Evolutionary conservation across 92 coral and sea anemone genomes (phyloP).

Genomic region (Paramuricea clavata): DNA sequence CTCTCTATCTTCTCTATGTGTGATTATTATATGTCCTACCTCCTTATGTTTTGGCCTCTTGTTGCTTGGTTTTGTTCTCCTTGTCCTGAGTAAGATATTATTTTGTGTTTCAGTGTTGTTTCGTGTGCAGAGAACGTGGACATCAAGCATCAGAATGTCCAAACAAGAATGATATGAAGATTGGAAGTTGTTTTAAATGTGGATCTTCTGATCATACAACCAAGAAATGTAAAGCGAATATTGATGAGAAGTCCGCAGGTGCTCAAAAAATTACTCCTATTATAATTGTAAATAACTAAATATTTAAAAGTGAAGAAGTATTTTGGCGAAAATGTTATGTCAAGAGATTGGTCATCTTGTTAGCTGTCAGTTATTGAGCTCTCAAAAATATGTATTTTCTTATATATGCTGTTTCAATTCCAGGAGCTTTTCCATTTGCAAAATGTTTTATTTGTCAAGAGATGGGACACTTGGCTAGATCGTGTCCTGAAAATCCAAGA

Average conservation of each 20-base stretch:
- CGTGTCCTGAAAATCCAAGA: slow-evolving; percentile 96
- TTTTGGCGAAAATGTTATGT: too few relatives aligned
- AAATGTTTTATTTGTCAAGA: slow-evolving; percentile 98
- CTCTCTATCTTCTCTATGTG: too few relatives aligned
- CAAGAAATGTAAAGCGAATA: slow-evolving; percentile 66
- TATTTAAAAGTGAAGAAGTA: too few relatives aligned
- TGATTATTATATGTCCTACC: too few relatives aligned
- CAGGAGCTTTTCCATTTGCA: slow-evolving; percentile 86
- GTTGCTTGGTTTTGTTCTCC: too few relatives aligned
- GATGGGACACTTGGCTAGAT: slow-evolving; percentile 84
- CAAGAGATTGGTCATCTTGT: too few relatives aligned
- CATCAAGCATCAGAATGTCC: slow-evolving; percentile 89
- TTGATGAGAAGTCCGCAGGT: slow-evolving; percentile 6
- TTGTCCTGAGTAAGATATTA: neutral
- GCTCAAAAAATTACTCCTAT: neutral
- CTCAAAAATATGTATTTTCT: too few relatives aligned
- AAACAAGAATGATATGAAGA: slow-evolving; percentile 54
- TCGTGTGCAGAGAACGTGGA: slow-evolving; percentile 88
- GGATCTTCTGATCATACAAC: slow-evolving; percentile 91
- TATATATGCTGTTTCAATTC: neutral
- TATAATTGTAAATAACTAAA: too few relatives aligned
- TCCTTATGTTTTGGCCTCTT: too few relatives aligned
- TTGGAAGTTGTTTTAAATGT: slow-evolving; percentile 89
- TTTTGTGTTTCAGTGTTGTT: slow-evolving; percentile 73
- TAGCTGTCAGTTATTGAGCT: too few relatives aligned